Base-by-base conservation (phyloP, 2,888 invertebrate genomes). In the Heliconius aoede region DNA sequence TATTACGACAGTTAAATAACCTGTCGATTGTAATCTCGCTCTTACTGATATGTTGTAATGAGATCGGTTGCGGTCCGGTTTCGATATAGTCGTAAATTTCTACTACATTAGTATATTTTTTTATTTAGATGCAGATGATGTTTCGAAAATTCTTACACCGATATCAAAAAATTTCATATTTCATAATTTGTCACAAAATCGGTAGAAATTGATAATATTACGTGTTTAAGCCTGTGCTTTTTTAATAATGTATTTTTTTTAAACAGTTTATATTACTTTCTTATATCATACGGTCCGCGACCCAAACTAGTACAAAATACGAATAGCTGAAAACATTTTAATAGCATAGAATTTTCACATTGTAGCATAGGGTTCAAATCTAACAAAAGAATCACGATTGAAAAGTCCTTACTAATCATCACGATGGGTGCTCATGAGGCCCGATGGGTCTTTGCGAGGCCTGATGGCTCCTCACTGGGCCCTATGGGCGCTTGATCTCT, bases 31-130 rank as follows among this genome's bases (percentile, higher is more conserved):
- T 21, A 30, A 69, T 69, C 69, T 30, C 55, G 15, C 55, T 30
- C n/a, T 13, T 55, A 55, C 55, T 82, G 82, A 82, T 82, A 81
- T 83, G 84, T 83, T 72, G 58, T 32, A 55, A 73, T 72, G 72
- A 67, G 71, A 55, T 30, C 65, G 61, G 76, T 58, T 28, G 67
- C 46, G 68, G 15, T 26, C 26, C 32, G 36, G 28, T 55, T 69
- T 8, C 15, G 15, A 28, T 55, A 32, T 51, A 30, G 32, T 36
- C 8, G 1, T 5, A 7, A 18, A 69, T 30, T 30, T 24, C 69
- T 55, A 55, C 55, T 69, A 32, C 32, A 32, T 55, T 15, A 55
- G 15, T n/a, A 68, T 28, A 68, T 60, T 24, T 58, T 5, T 26
- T 26, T 5, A 60, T 13, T 60, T 60, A 60, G 9, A 55, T 55